A percentile compares a stretch with the other conserved stretches of the same genome.
phyloP scores from a whole-genome alignment of 1,140 invertebrate genomes.

The Dufourea novaeangliae region DNA sequence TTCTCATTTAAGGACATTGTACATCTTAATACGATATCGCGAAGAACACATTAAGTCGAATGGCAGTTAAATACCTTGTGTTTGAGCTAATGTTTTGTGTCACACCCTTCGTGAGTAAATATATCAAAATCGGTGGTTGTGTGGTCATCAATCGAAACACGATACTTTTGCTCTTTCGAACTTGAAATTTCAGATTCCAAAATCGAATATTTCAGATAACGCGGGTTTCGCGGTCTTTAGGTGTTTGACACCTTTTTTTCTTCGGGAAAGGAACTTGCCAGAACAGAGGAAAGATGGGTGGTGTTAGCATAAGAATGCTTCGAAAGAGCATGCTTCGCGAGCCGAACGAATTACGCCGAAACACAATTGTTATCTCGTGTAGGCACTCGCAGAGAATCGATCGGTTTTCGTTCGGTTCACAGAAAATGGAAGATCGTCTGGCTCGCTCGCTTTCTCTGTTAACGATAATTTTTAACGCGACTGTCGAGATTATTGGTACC shows the following conservation, averaged over 20 bases:
- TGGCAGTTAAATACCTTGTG: slow-evolving; percentile 72
- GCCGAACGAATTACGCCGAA: background rate
- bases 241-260: no score
- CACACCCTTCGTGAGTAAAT: background rate
- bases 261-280: no score
- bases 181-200: background rate
- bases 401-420: background rate
- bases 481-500: background rate
- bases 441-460: background rate
- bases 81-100: slow-evolving; percentile 57
- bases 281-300: background rate
- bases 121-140: background rate
- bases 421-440: background rate
- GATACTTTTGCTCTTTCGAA: background rate
- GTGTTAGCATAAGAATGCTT: background rate
- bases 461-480: slow-evolving; percentile 5
- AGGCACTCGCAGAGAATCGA: background rate
- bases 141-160: background rate
- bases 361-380: background rate
- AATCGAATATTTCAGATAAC: background rate
- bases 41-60: slow-evolving; percentile 63
- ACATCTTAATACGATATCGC: slow-evolving; percentile 35
- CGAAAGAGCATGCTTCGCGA: background rate
- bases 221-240: no score
- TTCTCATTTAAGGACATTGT: slow-evolving; percentile 9